Evolutionary conservation across 2,797 vertebrate species (phyloP).

Genomic region (Erethizon dorsatum): DNA sequence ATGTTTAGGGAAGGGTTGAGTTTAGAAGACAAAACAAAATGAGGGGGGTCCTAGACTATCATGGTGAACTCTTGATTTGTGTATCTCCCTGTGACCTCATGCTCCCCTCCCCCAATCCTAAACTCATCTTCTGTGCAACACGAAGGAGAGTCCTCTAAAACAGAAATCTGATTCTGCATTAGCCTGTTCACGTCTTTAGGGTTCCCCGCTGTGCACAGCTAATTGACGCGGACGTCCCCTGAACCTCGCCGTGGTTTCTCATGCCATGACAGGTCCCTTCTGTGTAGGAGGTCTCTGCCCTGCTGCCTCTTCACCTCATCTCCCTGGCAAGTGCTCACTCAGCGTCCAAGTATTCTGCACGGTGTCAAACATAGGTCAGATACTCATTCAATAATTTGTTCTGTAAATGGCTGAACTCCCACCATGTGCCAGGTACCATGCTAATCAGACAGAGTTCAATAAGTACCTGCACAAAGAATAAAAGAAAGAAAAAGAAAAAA

Average conservation of each 20-base stretch:
- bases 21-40: constrained; percentile 46
- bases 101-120: background rate
- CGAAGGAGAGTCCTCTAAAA: background rate
- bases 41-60: background rate
- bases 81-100: background rate
- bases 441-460: background rate
- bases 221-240: background rate
- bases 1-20: background rate
- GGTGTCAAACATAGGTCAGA: background rate
- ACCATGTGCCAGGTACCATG: background rate
- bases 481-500: background rate
- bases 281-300: background rate
- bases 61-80: background rate
- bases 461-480: background rate
- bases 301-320: too few relatives aligned
- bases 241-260: background rate
- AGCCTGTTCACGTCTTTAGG: background rate
- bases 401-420: constrained; percentile 2
- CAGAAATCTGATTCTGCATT: background rate
- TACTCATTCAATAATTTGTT: background rate
- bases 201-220: background rate
- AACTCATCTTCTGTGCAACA: background rate
- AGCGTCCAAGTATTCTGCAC: background rate
- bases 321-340: background rate
- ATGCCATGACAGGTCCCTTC: background rate